Evolutionary conservation across 2,113 vertebrate genomes (phyloP).

Genomic region (Peromyscus maniculatus): DNA sequence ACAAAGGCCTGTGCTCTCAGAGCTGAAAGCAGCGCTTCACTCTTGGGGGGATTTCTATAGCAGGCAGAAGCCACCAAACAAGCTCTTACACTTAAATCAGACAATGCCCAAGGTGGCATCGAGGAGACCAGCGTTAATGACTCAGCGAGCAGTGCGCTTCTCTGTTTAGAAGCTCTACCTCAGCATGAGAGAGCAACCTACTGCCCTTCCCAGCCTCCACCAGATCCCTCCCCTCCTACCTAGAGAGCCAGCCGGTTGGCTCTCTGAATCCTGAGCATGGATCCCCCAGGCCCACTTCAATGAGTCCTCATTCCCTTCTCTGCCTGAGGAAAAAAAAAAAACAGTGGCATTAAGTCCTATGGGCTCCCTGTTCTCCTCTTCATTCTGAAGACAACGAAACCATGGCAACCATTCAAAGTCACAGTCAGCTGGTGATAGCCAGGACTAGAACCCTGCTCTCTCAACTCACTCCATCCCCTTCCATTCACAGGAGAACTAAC

Average conservation of each 20-base stretch:
- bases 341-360: neutral
- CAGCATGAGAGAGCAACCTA: conserved; percentile 66
- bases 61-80: conserved; percentile 82
- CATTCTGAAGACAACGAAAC: conserved; percentile 48
- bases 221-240: conserved; percentile 37
- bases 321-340: neutral
- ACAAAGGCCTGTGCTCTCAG: conserved; percentile 66
- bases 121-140: conserved; percentile 80
- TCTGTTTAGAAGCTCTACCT: conserved; percentile 73
- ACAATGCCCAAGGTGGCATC: conserved; percentile 76
- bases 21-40: conserved; percentile 68
- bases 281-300: neutral
- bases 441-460: conserved; percentile 60
- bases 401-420: conserved; percentile 24
- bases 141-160: conserved; percentile 76
- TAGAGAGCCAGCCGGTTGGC: conserved; percentile 52
- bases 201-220: conserved; percentile 75
- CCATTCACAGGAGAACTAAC: neutral
- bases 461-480: neutral
- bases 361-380: neutral
- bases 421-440: conserved; percentile 27
- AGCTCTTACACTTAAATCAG: conserved; percentile 83
- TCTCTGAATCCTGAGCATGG: conserved; percentile 59
- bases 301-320: conserved; percentile 36
- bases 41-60: conserved; percentile 43